Evolutionary conservation across 2,888 invertebrate species (phyloP).

Genomic region (Megaustenia siamemsis): DNA sequence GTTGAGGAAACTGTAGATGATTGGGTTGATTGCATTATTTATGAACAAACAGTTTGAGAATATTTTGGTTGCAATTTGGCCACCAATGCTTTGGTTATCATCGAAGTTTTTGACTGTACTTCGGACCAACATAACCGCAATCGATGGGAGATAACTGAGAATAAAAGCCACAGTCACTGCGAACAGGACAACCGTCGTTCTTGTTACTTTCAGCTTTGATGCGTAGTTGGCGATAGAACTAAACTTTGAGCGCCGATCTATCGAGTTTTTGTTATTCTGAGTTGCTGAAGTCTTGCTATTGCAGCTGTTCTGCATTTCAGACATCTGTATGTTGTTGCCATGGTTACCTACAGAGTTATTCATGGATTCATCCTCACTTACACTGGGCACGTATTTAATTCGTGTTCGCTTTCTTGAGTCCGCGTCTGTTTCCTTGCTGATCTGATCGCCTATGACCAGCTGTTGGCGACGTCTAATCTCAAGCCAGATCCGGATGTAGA

Average conservation of each 20-base stretch:
- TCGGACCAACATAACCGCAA: slow-evolving; percentile 59
- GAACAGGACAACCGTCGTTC: slow-evolving; percentile 63
- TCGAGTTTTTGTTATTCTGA: background rate
- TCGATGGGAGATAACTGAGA: slow-evolving; percentile 61
- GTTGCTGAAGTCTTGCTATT: slow-evolving; percentile 11
- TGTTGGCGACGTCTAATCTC: slow-evolving; percentile 59
- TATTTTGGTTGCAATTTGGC: slow-evolving; percentile 58
- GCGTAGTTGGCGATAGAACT: slow-evolving; percentile 55
- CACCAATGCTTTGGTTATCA: slow-evolving; percentile 50
- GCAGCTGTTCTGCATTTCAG: slow-evolving; percentile 31
- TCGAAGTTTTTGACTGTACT: slow-evolving; percentile 56
- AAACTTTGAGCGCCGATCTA: slow-evolving; percentile 54
- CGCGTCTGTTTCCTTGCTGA: slow-evolving; percentile 51
- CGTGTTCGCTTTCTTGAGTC: slow-evolving; percentile 13
- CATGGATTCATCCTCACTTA: slow-evolving; percentile 62
- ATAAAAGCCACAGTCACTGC: slow-evolving; percentile 64
- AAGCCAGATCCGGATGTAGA: slow-evolving; percentile 65
- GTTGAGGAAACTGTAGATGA: slow-evolving; percentile 66
- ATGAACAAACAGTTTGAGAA: slow-evolving; percentile 64
- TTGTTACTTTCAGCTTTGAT: slow-evolving; percentile 59
- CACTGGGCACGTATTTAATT: slow-evolving; percentile 63
- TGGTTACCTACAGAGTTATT: slow-evolving; percentile 51
- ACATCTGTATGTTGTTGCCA: slow-evolving; percentile 28
- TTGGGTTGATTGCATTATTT: slow-evolving; percentile 65
- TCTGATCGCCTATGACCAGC: slow-evolving; percentile 58